A percentile compares a stretch with the other conserved stretches of the same genome.
These are phyloP conservation scores for Hemiscyllium ocellatum DNA, from an alignment of 2,113 vertebrate species.

Conservation along the genomic window DNA sequence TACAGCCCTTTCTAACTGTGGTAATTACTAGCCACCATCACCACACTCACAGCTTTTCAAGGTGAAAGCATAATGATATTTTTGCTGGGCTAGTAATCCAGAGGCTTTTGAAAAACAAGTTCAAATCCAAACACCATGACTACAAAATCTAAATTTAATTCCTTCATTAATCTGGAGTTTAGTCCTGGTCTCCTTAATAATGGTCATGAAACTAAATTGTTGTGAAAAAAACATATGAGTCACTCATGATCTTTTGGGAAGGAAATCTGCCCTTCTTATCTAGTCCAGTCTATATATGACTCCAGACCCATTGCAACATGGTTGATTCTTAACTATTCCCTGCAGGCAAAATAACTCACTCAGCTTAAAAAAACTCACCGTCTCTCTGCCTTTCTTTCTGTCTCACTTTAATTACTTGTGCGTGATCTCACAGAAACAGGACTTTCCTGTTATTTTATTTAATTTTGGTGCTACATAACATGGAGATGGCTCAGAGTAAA, in stretches of 20 bases:
- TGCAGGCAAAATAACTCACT: background rate
- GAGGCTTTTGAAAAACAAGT: background rate
- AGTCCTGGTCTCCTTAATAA: background rate
- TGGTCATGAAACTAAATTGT: background rate
- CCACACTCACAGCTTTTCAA: no score
- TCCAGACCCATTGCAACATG: background rate
- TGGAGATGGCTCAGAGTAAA: no score
- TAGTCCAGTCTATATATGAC: background rate
- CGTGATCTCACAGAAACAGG: background rate
- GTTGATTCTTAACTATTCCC: background rate
- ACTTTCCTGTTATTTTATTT: background rate
- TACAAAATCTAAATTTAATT: background rate
- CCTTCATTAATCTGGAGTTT: background rate
- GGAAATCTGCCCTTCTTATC: background rate
- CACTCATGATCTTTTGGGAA: background rate
- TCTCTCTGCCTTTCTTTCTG: no score
- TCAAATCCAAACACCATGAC: no score
- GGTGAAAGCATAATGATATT: no score
- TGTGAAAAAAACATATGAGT: background rate
- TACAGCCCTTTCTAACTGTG: no score
- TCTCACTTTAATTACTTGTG: no score
- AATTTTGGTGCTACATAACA: background rate
- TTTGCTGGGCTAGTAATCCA: no score
- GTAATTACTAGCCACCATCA: no score
- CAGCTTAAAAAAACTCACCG: no score